A percentile compares a stretch with the other conserved stretches of the same genome.
Evolutionary conservation across 2,113 vertebrate species (phyloP).

Genomic region (Burhinus oedicnemus): DNA sequence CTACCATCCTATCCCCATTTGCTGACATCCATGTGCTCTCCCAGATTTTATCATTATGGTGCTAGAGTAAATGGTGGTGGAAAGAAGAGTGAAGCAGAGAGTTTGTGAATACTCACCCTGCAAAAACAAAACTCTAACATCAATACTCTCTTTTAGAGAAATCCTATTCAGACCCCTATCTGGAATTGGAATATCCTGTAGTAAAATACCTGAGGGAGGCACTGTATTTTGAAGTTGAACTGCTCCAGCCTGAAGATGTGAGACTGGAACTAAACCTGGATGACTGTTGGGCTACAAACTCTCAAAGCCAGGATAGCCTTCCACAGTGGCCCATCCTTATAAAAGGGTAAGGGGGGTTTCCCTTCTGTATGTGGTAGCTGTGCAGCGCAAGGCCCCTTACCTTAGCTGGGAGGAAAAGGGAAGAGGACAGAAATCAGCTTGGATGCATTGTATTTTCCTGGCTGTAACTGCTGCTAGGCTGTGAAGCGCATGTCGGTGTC

Average conservation of each 20-base stretch:
- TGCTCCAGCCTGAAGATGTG: slow-evolving; percentile 57
- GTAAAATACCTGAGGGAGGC: slow-evolving; percentile 65
- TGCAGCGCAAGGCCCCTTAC: background rate
- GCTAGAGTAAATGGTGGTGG: background rate
- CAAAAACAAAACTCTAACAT: background rate
- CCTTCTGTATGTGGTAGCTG: background rate
- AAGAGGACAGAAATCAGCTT: background rate
- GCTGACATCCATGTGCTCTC: background rate
- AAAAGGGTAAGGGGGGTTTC: slow-evolving; percentile 38
- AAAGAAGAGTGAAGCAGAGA: background rate
- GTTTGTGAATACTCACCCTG: background rate
- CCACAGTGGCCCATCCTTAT: slow-evolving; percentile 59
- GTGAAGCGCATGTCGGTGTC: rapidly evolving
- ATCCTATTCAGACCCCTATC: slow-evolving; percentile 49
- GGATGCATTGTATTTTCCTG: background rate
- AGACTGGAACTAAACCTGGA: slow-evolving; percentile 66
- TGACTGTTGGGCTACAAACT: slow-evolving; percentile 66
- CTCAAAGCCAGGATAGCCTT: slow-evolving; percentile 7
- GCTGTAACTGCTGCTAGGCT: background rate
- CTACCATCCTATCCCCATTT: background rate
- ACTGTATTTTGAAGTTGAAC: slow-evolving; percentile 71
- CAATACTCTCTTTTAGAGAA: slow-evolving; percentile 6
- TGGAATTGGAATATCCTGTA: slow-evolving; percentile 63
- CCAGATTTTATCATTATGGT: background rate
- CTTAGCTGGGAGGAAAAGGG: background rate